These are phyloP conservation scores for Poeciliopsis infans DNA, from an alignment of 2,797 vertebrate species.

Conservation along the genomic window DNA sequence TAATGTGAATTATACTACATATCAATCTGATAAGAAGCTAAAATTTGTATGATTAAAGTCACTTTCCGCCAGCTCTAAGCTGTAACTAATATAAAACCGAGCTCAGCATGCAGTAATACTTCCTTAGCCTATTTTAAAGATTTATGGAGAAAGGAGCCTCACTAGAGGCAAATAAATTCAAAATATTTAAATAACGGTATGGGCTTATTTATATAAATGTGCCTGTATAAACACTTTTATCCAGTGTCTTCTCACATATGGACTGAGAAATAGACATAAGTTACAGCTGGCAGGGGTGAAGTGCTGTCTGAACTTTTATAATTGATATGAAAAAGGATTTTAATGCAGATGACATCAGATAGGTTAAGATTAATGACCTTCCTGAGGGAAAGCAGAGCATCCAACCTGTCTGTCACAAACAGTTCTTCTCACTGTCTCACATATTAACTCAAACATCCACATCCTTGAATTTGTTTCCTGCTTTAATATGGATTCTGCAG, in stretches of 20 bases:
- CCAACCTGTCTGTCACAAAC: constrained; percentile 36
- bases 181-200: background rate
- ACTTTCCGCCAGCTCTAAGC: background rate
- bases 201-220: background rate
- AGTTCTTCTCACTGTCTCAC: constrained; percentile 23
- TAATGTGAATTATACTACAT: background rate
- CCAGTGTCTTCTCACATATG: background rate
- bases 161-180: background rate
- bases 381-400: constrained; percentile 28
- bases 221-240: background rate
- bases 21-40: background rate
- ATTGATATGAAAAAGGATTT: constrained; percentile 42
- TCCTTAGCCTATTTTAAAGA: background rate
- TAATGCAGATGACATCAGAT: constrained; percentile 49
- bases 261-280: constrained; percentile 34
- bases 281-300: constrained; percentile 17
- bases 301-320: constrained; percentile 30
- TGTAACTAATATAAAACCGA: background rate
- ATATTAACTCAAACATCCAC: constrained; percentile 6
- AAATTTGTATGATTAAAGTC: background rate
- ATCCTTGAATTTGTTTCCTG: constrained; percentile 16
- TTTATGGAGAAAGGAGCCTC: background rate
- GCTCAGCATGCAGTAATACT: background rate
- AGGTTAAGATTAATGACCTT: constrained; percentile 21
- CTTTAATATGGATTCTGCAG: constrained; percentile 8